Evolutionary conservation across 2,888 invertebrate genomes (phyloP).

Genomic region (Drosophila affinis): DNA sequence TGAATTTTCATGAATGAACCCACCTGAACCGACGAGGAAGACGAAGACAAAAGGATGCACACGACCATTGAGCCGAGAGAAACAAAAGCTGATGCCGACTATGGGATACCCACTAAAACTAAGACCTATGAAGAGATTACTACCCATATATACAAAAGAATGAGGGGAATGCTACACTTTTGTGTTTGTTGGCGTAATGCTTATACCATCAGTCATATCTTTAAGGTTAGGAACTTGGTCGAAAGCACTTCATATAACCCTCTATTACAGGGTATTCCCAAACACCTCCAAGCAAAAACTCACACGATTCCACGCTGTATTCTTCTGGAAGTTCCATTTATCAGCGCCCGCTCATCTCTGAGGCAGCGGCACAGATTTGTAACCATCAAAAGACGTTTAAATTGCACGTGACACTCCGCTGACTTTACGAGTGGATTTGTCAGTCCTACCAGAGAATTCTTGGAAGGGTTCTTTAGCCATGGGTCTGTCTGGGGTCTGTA

Average conservation of each 20-base stretch:
- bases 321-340: constrained; percentile 55
- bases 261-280: background rate
- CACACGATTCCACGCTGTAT: constrained; percentile 20
- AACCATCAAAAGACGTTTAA: constrained; percentile 70
- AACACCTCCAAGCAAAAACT: constrained; percentile 24
- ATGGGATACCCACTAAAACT: background rate
- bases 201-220: too few species aligned
- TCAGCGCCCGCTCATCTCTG: constrained; percentile 45
- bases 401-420: constrained; percentile 75
- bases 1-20: constrained; percentile 33
- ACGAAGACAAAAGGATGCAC: constrained; percentile 47
- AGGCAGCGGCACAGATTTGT: constrained; percentile 19
- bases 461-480: constrained; percentile 26
- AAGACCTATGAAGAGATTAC: background rate
- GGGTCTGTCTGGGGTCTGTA: constrained; percentile 33
- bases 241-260: background rate
- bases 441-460: constrained; percentile 45
- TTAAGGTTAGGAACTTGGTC: background rate
- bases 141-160: background rate
- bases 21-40: constrained; percentile 28
- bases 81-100: background rate
- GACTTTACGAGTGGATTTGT: constrained; percentile 34
- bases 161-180: background rate
- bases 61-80: constrained; percentile 12
- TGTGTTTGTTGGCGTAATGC: background rate